Evolutionary conservation across 1,140 invertebrate species (phyloP).

Genomic region (Marisa cornuarietis): DNA sequence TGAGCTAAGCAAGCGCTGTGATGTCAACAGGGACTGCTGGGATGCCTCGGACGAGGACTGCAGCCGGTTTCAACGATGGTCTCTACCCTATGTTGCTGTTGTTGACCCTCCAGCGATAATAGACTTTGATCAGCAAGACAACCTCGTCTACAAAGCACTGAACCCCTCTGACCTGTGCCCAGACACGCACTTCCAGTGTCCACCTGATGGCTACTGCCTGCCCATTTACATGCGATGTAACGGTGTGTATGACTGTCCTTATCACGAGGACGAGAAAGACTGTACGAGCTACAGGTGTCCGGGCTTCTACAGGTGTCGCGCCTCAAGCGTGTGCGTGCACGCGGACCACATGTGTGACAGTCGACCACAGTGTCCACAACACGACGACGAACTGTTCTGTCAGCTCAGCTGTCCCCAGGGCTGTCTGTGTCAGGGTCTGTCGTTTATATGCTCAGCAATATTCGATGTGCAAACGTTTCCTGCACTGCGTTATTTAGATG

Average conservation of each 20-base stretch:
- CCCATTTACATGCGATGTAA: constrained; percentile 11
- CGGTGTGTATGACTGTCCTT: constrained; percentile 12
- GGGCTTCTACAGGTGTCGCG: constrained; percentile 14
- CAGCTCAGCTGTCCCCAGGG: background rate
- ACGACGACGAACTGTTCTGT: constrained; percentile 7
- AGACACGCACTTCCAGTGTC: background rate
- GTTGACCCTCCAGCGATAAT: background rate
- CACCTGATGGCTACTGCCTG: constrained; percentile 18
- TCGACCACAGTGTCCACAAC: constrained; percentile 3
- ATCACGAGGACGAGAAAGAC: constrained; percentile 16
- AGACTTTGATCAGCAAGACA: background rate
- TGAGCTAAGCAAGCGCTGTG: background rate
- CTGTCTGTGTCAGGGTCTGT: background rate
- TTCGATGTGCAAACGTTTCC: background rate
- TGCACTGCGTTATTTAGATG: background rate
- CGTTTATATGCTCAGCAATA: background rate
- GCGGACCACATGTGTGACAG: constrained; percentile 21
- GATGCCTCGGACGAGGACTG: constrained; percentile 1
- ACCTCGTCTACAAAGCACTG: background rate
- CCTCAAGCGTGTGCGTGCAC: background rate
- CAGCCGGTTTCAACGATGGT: background rate
- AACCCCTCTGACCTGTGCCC: background rate
- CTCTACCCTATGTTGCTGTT: background rate
- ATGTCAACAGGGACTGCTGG: background rate
- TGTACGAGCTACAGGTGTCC: constrained; percentile 10